Conservation (phyloP, 2,888 invertebrate genomes). For the Microplitis deprimator region DNA sequence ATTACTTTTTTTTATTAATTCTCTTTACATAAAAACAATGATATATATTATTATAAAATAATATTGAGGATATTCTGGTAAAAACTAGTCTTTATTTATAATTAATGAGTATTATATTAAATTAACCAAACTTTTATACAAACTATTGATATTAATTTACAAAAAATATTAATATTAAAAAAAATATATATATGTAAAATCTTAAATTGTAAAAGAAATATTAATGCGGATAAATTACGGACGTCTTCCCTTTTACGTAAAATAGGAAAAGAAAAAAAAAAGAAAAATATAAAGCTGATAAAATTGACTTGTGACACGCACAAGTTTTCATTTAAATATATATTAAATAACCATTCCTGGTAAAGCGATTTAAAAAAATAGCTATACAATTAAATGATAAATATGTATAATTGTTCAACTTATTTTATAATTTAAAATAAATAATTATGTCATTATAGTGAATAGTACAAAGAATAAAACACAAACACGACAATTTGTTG, state of each 20-base stretch:
- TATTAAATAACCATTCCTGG: slow-evolving; percentile 34
- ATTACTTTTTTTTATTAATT: slow-evolving; percentile 6
- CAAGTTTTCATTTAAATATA: slow-evolving; percentile 23
- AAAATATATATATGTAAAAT: slow-evolving; percentile 1
- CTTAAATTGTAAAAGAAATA: slow-evolving; percentile 27
- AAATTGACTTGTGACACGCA: slow-evolving; percentile 32
- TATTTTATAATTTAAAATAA: slow-evolving; percentile 14
- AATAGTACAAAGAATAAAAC: slow-evolving; percentile 64
- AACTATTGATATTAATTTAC: not conserved
- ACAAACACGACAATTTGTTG: slow-evolving; percentile 64
- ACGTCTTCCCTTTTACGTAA: slow-evolving; percentile 59
- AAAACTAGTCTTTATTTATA: slow-evolving; percentile 65
- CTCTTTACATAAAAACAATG: not conserved
- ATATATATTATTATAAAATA: slow-evolving; percentile 12
- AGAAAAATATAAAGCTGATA: slow-evolving; percentile 46
- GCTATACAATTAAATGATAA: not conserved
- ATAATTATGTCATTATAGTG: slow-evolving; percentile 53
- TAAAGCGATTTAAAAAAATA: slow-evolving; percentile 37
- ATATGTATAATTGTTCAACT: slow-evolving; percentile 4
- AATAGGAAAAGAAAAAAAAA: slow-evolving; percentile 49
- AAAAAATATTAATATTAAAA: slow-evolving; percentile 17
- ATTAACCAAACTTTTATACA: slow-evolving; percentile 14
- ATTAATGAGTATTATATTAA: slow-evolving; percentile 29
- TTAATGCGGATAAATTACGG: slow-evolving; percentile 50
- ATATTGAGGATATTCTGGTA: slow-evolving; percentile 52